phyloP scores from a whole-genome alignment of 92 coral and sea anemone genomes.

The Porites cylindrica region DNA sequence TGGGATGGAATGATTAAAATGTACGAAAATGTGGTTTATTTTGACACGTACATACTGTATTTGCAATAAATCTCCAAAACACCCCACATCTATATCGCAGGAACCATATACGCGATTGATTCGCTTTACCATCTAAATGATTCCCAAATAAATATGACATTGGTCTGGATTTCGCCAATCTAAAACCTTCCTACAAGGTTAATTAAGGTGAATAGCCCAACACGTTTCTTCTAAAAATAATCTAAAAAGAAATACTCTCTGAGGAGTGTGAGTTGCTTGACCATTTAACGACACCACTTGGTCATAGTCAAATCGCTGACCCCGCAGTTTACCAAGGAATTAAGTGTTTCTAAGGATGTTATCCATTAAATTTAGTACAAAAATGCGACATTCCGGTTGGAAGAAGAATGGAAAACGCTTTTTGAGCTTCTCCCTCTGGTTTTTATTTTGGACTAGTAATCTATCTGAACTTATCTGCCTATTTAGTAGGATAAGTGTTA shows the following conservation, averaged over 20 bases:
- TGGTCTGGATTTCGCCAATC: background rate
- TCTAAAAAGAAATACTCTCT: background rate
- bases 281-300: no score
- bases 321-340: no score
- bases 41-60: background rate
- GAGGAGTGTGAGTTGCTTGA: background rate
- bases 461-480: no score
- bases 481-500: no score
- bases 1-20: background rate
- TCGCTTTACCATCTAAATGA: background rate
- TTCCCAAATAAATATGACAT: conserved; percentile 28
- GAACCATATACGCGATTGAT: background rate
- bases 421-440: no score
- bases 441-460: no score
- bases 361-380: no score
- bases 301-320: no score
- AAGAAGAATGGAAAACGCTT: no score
- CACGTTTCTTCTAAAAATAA: background rate
- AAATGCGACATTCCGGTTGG: no score
- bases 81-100: background rate
- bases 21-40: no score
- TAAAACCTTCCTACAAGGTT: background rate
- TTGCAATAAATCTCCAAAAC: background rate
- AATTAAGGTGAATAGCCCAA: background rate
- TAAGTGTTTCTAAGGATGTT: no score